These are phyloP conservation scores for Buathra laborator DNA, from an alignment of 2,888 invertebrate species.

Conservation along the genomic window DNA sequence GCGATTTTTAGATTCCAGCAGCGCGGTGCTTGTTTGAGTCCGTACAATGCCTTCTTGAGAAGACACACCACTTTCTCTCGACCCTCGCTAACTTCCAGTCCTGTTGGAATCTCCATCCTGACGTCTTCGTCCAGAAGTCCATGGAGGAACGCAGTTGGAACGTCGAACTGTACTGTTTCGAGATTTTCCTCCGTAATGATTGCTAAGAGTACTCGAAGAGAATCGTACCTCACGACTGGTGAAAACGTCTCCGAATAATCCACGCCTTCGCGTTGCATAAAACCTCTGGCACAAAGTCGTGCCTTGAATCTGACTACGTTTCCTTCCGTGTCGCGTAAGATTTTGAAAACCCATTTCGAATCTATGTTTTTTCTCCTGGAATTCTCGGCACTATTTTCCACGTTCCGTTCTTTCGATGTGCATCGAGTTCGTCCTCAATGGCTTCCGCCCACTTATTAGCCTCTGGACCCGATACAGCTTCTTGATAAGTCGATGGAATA, in stretches of 20 bases:
- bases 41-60: slow-evolving; percentile 31
- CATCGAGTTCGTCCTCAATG: slow-evolving; percentile 54
- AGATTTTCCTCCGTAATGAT: slow-evolving; percentile 46
- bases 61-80: slow-evolving; percentile 48
- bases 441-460: slow-evolving; percentile 59
- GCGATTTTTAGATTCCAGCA: slow-evolving; percentile 49
- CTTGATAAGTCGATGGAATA: slow-evolving; percentile 38
- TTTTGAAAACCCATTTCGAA: slow-evolving; percentile 54
- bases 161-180: slow-evolving; percentile 51
- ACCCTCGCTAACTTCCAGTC: slow-evolving; percentile 33
- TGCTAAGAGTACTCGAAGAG: slow-evolving; percentile 39
- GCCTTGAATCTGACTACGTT: slow-evolving; percentile 45
- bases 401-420: slow-evolving; percentile 26
- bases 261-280: slow-evolving; percentile 46
- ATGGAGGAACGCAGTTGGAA: slow-evolving; percentile 48
- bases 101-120: slow-evolving; percentile 31
- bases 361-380: slow-evolving; percentile 36
- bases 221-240: slow-evolving; percentile 54
- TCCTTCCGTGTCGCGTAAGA: slow-evolving; percentile 36
- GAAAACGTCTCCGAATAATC: slow-evolving; percentile 52
- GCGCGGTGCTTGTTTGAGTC: slow-evolving; percentile 51
- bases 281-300: slow-evolving; percentile 57
- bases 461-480: slow-evolving; percentile 51
- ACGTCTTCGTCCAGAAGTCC: slow-evolving; percentile 39
- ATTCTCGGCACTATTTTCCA: slow-evolving; percentile 42